Evolutionary conservation across 2,113 vertebrate species (phyloP), one percentile per base, ranked within the genome.

Genomic region (Siphamia tubifer): DNA sequence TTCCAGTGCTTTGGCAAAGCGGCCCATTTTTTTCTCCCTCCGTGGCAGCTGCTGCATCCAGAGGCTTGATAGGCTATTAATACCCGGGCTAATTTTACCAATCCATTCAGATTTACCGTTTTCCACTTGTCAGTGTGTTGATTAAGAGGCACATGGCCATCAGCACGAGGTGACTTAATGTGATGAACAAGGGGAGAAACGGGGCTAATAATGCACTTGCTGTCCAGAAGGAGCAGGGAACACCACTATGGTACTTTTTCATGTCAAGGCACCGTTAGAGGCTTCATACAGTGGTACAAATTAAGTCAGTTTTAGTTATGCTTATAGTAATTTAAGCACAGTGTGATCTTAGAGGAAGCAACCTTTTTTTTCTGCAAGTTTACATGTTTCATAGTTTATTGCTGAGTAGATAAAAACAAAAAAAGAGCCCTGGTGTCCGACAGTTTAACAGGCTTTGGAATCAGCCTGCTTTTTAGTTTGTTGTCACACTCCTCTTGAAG

Each of bases 61-160:
- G 81, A 85, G 87, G 86, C 87, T 87, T 90, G 90, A 91, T 87
- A 79, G 89, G 83, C 90, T 91, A 87, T 91, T 92, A 91, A 92
- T 93, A 89, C 84, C 68, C 77, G 3, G 57, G 89, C 84, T 92
- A 91, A 93, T 93, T 92, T 89, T 84, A 90, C 86, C 89, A 82
- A 90, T 92, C 88, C 80, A 89, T 92, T 92, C 88, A 79, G 78
- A 91, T 91, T 90, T 91, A 82, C 80, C 27, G 74, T 86, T 87
- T 88, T 82, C 83, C 78, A 80, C 77, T 87, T 85, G 86, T 88
- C 83, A 87, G 62, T 36, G 74, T 81, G 84, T 89, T 92, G 91
- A 93, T 91, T 90, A 91, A 90, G 87, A 91, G 84, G 87, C 88
- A 84, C 82, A 81, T 74, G 86, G 87, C 89, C 79, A 75, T 85